Base-by-base conservation (phyloP, 1,140 invertebrate species). In the Cotesia chilonis region DNA sequence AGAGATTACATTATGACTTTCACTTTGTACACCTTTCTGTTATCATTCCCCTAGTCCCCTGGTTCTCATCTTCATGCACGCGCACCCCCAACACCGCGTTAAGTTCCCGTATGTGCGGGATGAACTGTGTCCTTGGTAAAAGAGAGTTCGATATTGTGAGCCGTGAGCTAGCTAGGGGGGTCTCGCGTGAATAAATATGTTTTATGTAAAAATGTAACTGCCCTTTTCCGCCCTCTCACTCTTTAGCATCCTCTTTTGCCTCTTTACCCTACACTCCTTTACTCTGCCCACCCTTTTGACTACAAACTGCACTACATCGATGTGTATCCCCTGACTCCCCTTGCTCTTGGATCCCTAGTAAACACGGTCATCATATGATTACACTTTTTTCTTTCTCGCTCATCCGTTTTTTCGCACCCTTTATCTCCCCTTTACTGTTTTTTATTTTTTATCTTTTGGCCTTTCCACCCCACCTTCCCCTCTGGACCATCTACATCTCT, bases 1-100 rank as follows among this genome's bases (percentile, higher is more conserved):
- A 77, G 78, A 79, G 78, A 79, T 79, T 79, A 79, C 78, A 77
- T 79, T 79, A 79, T 77, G 76, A 76, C 71, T 17, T 79, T 75
- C 71, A 75, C 78, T 77, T 76, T 77, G 74, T 76, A 69, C 68
- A 71, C 52, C 47, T 37, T 55, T 63, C 38, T 47, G 41, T 20
- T 54, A 55, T 36, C 51, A 61, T 69, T n/a, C 52, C 37, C 36
- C 55, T 52, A 17, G 41, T 17, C 59, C 65, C 61, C 41, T 35
- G 17, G 7, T 5, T 51, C 9, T 28, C 38, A 10, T n/a, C 6
- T 41, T 12, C 9, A 12, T 71, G 12, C 20, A 60, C 36, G 35
- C 60, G 47, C 20, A 54, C 17, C 51, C 67, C 64, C 41, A 41
- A 72, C 70, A 72, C 41, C 41, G 10, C 7, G 70, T 67, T 28